These are phyloP conservation scores for Minunthozetes semirufus DNA, from an alignment of 2,888 invertebrate species.

Conservation along the genomic window DNA sequence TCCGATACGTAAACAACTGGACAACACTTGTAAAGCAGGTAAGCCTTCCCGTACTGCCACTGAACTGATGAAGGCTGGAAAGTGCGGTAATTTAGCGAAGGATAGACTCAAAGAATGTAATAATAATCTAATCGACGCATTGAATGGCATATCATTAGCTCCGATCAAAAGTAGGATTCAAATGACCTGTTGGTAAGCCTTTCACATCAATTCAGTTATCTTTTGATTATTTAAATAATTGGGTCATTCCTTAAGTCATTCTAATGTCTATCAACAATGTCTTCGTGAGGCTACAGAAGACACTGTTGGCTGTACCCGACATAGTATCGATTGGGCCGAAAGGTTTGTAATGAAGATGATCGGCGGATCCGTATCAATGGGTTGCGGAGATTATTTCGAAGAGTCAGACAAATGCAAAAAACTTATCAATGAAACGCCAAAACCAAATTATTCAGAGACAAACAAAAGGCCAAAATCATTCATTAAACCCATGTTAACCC, in stretches of 20 bases:
- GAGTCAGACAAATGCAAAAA: neutral
- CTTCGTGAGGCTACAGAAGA: neutral
- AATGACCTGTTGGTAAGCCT: neutral
- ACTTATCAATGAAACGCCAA: neutral
- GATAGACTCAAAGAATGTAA: neutral
- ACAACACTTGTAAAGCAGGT: neutral
- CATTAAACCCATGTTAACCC: neutral
- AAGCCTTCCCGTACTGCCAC: neutral
- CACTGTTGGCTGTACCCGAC: conserved; percentile 7
- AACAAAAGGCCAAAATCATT: neutral
- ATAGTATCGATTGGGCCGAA: conserved; percentile 16
- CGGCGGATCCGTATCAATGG: neutral
- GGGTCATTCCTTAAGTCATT: neutral
- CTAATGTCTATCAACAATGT: neutral
- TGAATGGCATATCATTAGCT: neutral
- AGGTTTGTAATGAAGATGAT: neutral
- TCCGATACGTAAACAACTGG: neutral
- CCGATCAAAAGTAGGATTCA: neutral
- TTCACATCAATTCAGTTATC: neutral
- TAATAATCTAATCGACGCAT: neutral
- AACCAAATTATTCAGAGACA: neutral
- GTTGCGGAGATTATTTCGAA: conserved; percentile 3
- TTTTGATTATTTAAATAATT: too few species aligned
- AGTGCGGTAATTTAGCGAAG: neutral
- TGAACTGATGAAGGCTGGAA: neutral